These are phyloP conservation scores for Enteromius anoplus DNA, from an alignment of 2,797 vertebrate species.

Conservation along the genomic window DNA sequence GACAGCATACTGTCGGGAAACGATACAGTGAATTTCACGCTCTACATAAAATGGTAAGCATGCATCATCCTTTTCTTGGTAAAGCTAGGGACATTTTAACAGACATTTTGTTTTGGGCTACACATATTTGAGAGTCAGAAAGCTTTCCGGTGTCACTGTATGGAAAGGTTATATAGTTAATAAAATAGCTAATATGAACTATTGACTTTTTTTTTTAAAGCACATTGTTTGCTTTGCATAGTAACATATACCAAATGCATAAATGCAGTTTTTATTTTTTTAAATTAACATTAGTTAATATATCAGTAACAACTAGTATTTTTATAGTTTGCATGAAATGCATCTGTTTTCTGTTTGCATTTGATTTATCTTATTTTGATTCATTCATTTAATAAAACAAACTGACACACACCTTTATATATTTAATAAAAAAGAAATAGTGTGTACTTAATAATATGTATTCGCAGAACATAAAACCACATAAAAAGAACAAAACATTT, in stretches of 20 bases:
- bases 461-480: background rate
- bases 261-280: background rate
- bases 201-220: background rate
- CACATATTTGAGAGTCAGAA: background rate
- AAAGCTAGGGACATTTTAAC: background rate
- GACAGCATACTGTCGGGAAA: conserved; percentile 95
- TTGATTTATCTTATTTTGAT: background rate
- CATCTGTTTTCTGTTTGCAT: background rate
- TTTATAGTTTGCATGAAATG: background rate
- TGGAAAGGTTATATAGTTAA: background rate
- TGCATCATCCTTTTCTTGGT: background rate
- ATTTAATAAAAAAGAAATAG: too few species aligned
- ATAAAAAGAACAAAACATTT: background rate
- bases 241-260: background rate
- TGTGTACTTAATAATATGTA: background rate
- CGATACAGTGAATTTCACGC: conserved; percentile 97
- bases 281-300: background rate
- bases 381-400: background rate
- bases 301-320: too few species aligned
- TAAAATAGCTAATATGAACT: background rate
- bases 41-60: conserved; percentile 94
- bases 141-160: background rate
- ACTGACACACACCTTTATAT: background rate
- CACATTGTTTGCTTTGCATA: background rate
- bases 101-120: background rate